These are phyloP conservation scores for Argyresthia goedartella DNA, from an alignment of 2,888 invertebrate genomes.

Conservation along the genomic window DNA sequence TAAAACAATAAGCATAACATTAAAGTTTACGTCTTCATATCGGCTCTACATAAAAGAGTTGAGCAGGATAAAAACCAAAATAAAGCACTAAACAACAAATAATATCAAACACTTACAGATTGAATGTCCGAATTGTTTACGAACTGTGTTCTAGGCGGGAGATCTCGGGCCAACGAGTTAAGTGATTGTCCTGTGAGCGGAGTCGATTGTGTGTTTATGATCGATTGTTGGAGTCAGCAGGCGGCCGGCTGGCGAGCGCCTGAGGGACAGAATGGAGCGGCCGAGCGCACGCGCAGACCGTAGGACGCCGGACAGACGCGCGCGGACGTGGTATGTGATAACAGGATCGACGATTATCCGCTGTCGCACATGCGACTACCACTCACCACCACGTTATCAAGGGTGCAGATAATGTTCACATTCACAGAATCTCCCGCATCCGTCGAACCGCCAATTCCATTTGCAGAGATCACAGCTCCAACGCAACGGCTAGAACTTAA, in stretches of 20 bases:
- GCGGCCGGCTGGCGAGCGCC: constrained; percentile 40
- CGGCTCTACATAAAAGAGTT: too few species aligned
- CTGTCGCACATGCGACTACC: neutral
- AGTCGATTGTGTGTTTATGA: neutral
- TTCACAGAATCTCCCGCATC: too few species aligned
- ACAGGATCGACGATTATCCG: constrained; percentile 56
- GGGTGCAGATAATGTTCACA: too few species aligned
- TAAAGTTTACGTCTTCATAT: neutral
- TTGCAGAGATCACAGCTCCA: too few species aligned
- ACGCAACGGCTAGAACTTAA: too few species aligned
- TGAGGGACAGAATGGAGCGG: constrained; percentile 37
- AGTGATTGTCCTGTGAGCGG: neutral
- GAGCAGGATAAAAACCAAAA: neutral
- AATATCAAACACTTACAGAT: neutral
- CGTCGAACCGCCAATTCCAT: too few species aligned
- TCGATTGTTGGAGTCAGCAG: constrained; percentile 4
- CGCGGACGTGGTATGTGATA: constrained; percentile 37
- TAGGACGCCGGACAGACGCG: constrained; percentile 43
- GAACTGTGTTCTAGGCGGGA: neutral
- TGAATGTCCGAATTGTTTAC: neutral
- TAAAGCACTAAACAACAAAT: neutral
- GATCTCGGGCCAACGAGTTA: neutral
- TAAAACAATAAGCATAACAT: neutral
- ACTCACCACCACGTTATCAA: neutral
- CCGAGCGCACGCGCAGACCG: constrained; percentile 14